A percentile compares a stretch with the other conserved stretches of the same genome.
Evolutionary conservation across 2,888 invertebrate species (phyloP).

Genomic region (Noctua janthina): DNA sequence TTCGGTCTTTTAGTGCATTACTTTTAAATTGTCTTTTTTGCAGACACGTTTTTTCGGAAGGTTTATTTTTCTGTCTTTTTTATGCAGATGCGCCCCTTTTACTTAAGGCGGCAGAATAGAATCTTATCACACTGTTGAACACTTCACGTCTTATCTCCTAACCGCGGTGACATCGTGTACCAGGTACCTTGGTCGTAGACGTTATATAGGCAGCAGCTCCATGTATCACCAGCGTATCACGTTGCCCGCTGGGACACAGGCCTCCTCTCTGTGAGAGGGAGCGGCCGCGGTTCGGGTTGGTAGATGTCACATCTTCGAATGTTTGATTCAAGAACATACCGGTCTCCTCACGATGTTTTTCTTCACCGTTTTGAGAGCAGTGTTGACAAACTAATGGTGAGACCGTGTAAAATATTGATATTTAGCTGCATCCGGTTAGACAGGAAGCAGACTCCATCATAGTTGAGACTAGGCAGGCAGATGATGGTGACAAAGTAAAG

Average conservation of each 20-base stretch:
- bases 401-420: background rate
- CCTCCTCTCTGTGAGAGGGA: background rate
- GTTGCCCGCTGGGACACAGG: background rate
- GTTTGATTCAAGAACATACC: background rate
- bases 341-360: background rate
- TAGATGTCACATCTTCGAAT: background rate
- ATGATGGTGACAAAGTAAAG: too few relatives aligned
- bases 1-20: too few relatives aligned
- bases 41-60: too few relatives aligned
- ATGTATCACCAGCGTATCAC: too few relatives aligned
- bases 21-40: too few relatives aligned
- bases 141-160: too few relatives aligned
- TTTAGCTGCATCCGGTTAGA: background rate
- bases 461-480: too few relatives aligned
- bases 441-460: background rate
- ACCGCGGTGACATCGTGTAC: background rate
- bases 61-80: background rate
- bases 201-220: background rate
- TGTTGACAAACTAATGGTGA: background rate
- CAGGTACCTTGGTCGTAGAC: background rate
- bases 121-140: too few relatives aligned
- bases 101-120: too few relatives aligned
- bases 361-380: background rate
- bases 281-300: too few relatives aligned
- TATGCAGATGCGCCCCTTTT: background rate